phyloP scores from a whole-genome alignment of 2,113 vertebrate genomes.

The Mobula birostris region DNA sequence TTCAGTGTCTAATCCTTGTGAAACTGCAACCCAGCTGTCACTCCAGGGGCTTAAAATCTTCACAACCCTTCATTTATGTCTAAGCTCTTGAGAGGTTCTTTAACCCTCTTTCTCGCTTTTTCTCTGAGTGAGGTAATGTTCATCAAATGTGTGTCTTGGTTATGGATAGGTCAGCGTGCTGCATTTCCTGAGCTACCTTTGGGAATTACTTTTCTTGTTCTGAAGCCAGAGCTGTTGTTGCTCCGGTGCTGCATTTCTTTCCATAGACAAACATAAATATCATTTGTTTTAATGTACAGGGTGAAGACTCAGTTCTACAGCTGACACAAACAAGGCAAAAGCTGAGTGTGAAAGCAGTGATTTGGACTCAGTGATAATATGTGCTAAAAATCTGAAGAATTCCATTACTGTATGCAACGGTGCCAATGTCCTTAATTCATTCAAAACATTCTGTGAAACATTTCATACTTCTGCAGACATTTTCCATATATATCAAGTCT shows the following conservation, averaged over 20 bases:
- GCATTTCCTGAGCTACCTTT: no score
- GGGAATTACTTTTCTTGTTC: no score
- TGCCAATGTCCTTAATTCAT: not conserved
- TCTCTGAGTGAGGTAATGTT: not conserved
- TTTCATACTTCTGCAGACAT: not conserved
- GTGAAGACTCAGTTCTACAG: not conserved
- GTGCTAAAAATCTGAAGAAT: not conserved
- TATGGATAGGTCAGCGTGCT: no score
- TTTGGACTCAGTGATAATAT: not conserved
- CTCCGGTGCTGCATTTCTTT: not conserved
- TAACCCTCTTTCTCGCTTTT: not conserved
- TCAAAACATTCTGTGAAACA: not conserved
- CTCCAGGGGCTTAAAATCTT: not conserved
- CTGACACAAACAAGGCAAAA: not conserved
- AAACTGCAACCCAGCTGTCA: not conserved
- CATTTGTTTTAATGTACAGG: not conserved
- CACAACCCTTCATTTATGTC: not conserved
- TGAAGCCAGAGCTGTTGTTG: no score
- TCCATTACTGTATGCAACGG: not conserved
- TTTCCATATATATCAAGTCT: conserved; percentile 30
- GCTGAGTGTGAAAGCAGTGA: not conserved
- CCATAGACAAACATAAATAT: not conserved
- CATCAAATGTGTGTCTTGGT: no score
- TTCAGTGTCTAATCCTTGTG: not conserved
- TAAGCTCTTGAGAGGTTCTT: not conserved